Conservation (phyloP, 2,888 invertebrate species). For the Myopa testacea region DNA sequence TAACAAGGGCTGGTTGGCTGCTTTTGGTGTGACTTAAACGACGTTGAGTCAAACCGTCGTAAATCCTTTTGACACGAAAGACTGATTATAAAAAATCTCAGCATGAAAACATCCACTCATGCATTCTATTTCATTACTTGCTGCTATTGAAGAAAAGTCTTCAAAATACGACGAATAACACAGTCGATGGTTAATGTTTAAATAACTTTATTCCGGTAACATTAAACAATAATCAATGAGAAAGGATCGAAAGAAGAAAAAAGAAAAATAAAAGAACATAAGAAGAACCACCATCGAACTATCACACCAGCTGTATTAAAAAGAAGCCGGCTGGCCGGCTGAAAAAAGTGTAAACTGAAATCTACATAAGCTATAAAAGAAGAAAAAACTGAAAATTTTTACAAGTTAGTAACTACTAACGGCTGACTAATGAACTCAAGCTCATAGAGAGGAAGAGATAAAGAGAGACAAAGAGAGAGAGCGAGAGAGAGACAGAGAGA, state of each 20-base stretch:
- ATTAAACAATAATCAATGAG: too few species aligned
- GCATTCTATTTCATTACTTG: too few species aligned
- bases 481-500: neutral
- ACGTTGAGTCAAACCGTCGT: too few species aligned
- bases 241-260: neutral
- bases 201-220: too few species aligned
- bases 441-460: neutral
- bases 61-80: too few species aligned
- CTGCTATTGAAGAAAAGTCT: neutral
- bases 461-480: neutral
- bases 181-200: neutral
- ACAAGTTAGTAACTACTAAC: conserved; percentile 1
- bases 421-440: neutral
- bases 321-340: neutral
- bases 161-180: too few species aligned
- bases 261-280: neutral
- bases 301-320: neutral
- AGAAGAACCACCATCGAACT: neutral
- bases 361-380: neutral
- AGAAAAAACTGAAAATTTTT: neutral
- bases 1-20: too few species aligned
- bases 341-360: neutral
- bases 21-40: too few species aligned
- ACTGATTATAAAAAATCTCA: too few species aligned
- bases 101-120: too few species aligned